Base-by-base conservation (phyloP, 1,140 invertebrate species). In the Meteorus sp. region DNA sequence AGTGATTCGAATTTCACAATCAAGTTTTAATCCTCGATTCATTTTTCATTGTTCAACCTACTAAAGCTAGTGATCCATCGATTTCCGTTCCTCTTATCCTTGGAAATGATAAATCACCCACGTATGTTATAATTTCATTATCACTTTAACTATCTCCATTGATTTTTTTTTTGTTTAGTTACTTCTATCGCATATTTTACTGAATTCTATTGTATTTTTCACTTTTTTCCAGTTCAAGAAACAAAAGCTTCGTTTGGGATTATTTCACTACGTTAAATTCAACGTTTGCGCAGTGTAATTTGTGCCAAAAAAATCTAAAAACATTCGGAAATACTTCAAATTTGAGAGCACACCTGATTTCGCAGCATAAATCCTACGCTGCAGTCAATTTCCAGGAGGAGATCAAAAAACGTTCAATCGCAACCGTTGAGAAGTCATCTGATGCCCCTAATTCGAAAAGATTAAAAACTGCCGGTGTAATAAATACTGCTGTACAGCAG, bases 321-420 rank as follows among this genome's bases (percentile, higher is more conserved):
- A 27, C 23, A 3, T 51, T n/a, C 3, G 23, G 25, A 29, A 51
- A 51, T 51, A 51, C 48, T 25, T 29, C n/a, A 27, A 51, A 51
- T 51, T 29, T 51, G 2, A 9, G 8, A 15, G 23, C 9, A 3
- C 22, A 51, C 9, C 48, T 51, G 2, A 6, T 8, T n/a, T 33
- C 23, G 9, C 27, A 51, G n/a, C 48, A 51, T 29, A 51, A 51
- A 51, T 15, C 31, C 11, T 33, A 3, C 31, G 9, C 19, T 2
- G 20, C 23, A 13, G 11, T 11, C 4, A 17, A 27, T 17, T 19
- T 27, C n/a, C 23, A 51, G 19, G 2, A 17, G 19, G 19, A 29
- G 11, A 33, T 7, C 8, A 51, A 33, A 51, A 29, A 33, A 51
- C 48, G n/a, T 19, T 11, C 8, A 29, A 11, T 25, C 22, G 43